Conservation (phyloP, 2,888 invertebrate genomes). For the Yponomeuta cagnagella region DNA sequence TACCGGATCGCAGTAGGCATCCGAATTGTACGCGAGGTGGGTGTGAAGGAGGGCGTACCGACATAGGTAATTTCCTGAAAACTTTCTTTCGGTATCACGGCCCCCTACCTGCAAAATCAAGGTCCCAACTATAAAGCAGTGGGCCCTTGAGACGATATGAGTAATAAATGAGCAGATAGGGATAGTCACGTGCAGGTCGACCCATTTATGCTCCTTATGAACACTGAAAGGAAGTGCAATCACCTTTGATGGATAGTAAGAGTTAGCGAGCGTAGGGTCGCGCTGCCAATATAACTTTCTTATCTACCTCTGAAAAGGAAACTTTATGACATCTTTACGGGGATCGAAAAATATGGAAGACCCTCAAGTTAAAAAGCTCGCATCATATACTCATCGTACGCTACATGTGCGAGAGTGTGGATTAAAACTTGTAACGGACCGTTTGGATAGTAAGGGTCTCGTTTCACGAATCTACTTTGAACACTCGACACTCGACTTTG, state of each 20-base stretch:
- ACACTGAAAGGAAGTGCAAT: conserved; percentile 57
- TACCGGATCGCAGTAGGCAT: background rate
- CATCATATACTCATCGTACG: background rate
- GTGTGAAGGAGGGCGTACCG: background rate
- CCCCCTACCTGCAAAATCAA: conserved; percentile 12
- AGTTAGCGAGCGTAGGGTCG: conserved; percentile 58
- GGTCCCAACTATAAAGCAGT: conserved; percentile 9
- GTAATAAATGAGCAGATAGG: conserved; percentile 56
- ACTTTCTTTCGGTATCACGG: conserved; percentile 2
- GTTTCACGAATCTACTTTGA: background rate
- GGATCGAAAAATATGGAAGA: conserved; percentile 59
- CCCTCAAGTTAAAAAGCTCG: conserved; percentile 12
- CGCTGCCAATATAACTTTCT: conserved; percentile 61
- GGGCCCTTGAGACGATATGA: conserved; percentile 10
- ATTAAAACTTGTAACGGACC: background rate
- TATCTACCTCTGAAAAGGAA: conserved; percentile 58
- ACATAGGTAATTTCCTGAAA: background rate
- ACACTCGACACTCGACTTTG: background rate
- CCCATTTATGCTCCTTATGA: conserved; percentile 64
- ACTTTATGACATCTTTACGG: conserved; percentile 67
- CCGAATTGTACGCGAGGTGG: background rate
- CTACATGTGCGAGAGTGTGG: background rate
- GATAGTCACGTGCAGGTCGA: conserved; percentile 58
- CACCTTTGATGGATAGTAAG: conserved; percentile 64
- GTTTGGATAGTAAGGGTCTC: background rate